Base-by-base conservation (phyloP, 1,140 invertebrate species). In the Lasioglossum baleicum region DNA sequence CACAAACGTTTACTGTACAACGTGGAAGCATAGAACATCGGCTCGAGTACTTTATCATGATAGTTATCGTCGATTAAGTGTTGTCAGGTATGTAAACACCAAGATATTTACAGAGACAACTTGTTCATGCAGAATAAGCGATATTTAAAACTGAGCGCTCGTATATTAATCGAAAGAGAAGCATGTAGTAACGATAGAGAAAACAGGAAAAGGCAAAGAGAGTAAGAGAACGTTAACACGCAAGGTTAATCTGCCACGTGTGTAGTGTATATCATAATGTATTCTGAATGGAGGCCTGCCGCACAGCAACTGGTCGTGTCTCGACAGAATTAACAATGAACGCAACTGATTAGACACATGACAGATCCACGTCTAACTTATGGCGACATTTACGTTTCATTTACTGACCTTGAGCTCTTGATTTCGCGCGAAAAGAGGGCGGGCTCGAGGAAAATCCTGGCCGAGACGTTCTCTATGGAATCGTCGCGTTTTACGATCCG, bases 331-430 rank as follows among this genome's bases (percentile, higher is more conserved):
- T 26, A 64, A 86, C 44, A 85, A 35, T 74, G 69, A 85, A 60
- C 76, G 83, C 60, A 85, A 86, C 74, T 80, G 56, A 83, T 58
- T 69, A 77, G 74, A 78, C 76, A 84, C 80, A 85, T 64, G 80
- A 79, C 84, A 86, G 60, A 85, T 76, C 58, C 80, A 83, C 81
- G 75, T 75, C 67, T 85, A 86, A 78, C 79, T 83, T 73, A 69
- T 83, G 71, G 56, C 72, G 80, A 80, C 83, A 84, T 82, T 86
- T 87, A 75, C 53, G 53, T 71, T 86, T 83, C 80, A 76, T 83
- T 88, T 88, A 88, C 87, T 88, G 86, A 88, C 87, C 87, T 88
- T 88, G 83, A 85, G 80, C 51, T 85, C 76, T 86, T 80, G 76
- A 85, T 66, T 71, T 85, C 73, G 73, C 53, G 56, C 68, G 81